Evolutionary conservation across 2,888 invertebrate genomes (phyloP), one percentile per base, ranked within the genome.

Genomic region (Spodoptera exigua): DNA sequence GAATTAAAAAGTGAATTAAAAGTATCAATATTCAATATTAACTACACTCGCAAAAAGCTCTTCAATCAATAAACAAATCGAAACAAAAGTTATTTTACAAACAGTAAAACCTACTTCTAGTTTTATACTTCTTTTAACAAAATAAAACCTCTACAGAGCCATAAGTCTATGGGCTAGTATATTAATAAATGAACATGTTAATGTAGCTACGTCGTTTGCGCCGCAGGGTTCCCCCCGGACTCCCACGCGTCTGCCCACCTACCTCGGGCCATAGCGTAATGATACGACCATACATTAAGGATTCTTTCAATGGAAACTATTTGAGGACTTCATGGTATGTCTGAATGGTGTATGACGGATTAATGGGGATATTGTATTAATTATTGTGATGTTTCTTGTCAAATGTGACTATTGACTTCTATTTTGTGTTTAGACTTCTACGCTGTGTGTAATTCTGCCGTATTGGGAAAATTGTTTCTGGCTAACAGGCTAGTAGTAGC

Each of bases 131-230:
- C 7, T 14, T 21, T 36, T 1, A 32, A 36, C 39, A 21, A 1
- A n/a, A 41, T 41, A 39, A 21, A 27, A 2, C 40, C 27, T 78
- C 76, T 76, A 61, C 16, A n/a, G 32, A 7, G 21, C 9, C 3
- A 46, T 68, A 72, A 60, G 53, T 87, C 85, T 85, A 77, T 79
- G 77, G 76, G 52, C 59, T 68, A 51, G 37, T 75, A 83, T 89
- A 90, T 90, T 91, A 90, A 91, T 91, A 92, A 90, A 92, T 92
- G 92, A 88, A 91, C 88, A 90, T 85, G 88, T 91, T 88, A 89
- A 88, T 88, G 84, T 81, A 80, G 59, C 74, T 74, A 74, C 81
- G 83, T 74, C 76, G 79, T 67, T 48, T 66, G 67, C 84, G 13
- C 89, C 43, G 82, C 89, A 87, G 91, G 92, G 76, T 76, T 81